Conservation (phyloP, 2,888 invertebrate genomes). For the Nomada flava region DNA sequence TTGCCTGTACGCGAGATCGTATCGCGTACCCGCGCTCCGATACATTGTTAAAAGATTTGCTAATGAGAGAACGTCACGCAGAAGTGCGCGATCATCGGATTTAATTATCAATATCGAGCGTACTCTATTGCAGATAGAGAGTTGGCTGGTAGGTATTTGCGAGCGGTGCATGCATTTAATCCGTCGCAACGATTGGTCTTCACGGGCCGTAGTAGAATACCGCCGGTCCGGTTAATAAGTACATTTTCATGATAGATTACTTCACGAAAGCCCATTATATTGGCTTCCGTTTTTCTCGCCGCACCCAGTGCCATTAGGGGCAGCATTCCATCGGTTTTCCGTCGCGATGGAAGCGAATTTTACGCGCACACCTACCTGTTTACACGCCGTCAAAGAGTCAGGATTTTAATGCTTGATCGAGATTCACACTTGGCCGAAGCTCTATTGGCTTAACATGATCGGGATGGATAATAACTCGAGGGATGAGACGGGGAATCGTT, state of each 20-base stretch:
- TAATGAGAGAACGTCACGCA: slow-evolving; percentile 61
- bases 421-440: neutral
- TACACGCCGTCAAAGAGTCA: slow-evolving; percentile 14
- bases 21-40: slow-evolving; percentile 35
- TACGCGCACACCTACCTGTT: slow-evolving; percentile 25
- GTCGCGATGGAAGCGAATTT: slow-evolving; percentile 14
- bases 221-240: slow-evolving; percentile 52
- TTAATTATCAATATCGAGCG: slow-evolving; percentile 57
- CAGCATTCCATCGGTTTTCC: slow-evolving; percentile 51
- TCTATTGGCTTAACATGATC: too few relatives aligned
- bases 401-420: slow-evolving; percentile 12
- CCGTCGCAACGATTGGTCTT: slow-evolving; percentile 53
- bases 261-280: slow-evolving; percentile 63
- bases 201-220: slow-evolving; percentile 45
- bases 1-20: slow-evolving; percentile 47
- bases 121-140: neutral
- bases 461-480: too few relatives aligned
- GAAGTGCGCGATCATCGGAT: slow-evolving; percentile 59
- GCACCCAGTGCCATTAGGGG: slow-evolving; percentile 6
- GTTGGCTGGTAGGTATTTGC: slow-evolving; percentile 19
- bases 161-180: slow-evolving; percentile 58
- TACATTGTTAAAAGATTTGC: slow-evolving; percentile 56
- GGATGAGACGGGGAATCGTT: too few relatives aligned
- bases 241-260: slow-evolving; percentile 68
- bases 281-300: slow-evolving; percentile 12